These are phyloP conservation scores for Pandemis cinnamomeana DNA, from an alignment of 2,888 invertebrate species.

Conservation along the genomic window DNA sequence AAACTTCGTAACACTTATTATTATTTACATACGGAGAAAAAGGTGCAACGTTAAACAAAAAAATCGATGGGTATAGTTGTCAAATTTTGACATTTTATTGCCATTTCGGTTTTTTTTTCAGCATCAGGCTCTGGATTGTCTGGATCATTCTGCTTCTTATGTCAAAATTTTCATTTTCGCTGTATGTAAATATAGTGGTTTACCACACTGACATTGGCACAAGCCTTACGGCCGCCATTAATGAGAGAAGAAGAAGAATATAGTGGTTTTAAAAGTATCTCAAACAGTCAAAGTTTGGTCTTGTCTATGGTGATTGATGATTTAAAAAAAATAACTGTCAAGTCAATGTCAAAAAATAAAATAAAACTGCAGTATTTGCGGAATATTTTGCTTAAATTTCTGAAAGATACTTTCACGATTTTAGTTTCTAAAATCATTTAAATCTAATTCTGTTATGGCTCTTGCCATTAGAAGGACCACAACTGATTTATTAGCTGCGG, in stretches of 20 bases:
- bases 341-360: background rate
- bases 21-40: slow-evolving; percentile 39
- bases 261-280: background rate
- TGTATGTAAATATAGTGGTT: background rate
- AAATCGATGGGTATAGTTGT: slow-evolving; percentile 17
- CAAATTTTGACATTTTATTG: slow-evolving; percentile 16
- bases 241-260: too few species aligned
- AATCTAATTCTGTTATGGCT: slow-evolving; percentile 59
- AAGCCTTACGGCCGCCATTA: too few species aligned
- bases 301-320: background rate
- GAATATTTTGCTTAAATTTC: background rate
- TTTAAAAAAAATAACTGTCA: background rate
- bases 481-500: slow-evolving; percentile 56
- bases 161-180: too few species aligned
- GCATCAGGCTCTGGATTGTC: background rate
- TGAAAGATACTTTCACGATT: background rate
- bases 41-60: slow-evolving; percentile 30
- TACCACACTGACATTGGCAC: too few species aligned
- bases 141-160: too few species aligned
- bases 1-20: slow-evolving; percentile 14
- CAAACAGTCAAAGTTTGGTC: background rate
- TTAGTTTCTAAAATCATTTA: background rate
- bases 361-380: background rate
- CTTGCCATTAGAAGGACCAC: slow-evolving; percentile 62
- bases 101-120: background rate